Evolutionary conservation across 2,888 invertebrate species (phyloP).

Genomic region (Fabriciana adippe): DNA sequence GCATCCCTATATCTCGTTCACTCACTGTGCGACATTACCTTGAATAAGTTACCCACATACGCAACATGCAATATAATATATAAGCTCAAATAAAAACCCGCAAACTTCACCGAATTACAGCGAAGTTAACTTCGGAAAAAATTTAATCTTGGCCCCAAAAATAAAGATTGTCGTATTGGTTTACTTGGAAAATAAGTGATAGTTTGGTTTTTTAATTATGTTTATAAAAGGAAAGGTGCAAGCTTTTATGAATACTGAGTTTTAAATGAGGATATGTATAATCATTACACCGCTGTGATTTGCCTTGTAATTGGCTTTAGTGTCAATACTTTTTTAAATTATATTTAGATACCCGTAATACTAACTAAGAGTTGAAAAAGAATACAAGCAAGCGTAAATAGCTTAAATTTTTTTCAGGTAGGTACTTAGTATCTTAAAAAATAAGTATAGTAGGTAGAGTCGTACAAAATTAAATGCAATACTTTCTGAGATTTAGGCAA

Average conservation of each 20-base stretch:
- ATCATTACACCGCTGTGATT: too few relatives aligned
- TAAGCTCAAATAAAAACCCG: constrained; percentile 48
- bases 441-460: too few relatives aligned
- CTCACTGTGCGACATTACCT: constrained; percentile 68
- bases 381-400: too few relatives aligned
- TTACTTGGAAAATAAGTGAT: constrained; percentile 24
- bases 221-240: neutral
- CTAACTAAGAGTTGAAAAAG: too few relatives aligned
- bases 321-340: too few relatives aligned
- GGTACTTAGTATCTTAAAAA: too few relatives aligned
- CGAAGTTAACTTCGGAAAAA: constrained; percentile 43
- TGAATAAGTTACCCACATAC: constrained; percentile 51
- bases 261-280: neutral
- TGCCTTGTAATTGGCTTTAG: too few relatives aligned
- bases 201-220: constrained; percentile 27
- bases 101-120: constrained; percentile 47
- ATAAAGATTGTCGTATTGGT: constrained; percentile 40
- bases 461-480: too few relatives aligned
- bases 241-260: neutral
- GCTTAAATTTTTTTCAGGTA: too few relatives aligned
- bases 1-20: constrained; percentile 55
- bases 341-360: too few relatives aligned
- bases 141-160: constrained; percentile 41
- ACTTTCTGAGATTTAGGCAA: too few relatives aligned
- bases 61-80: constrained; percentile 43